These are phyloP conservation scores for Cyclina sinensis DNA, from an alignment of 1,140 invertebrate species.

Conservation along the genomic window DNA sequence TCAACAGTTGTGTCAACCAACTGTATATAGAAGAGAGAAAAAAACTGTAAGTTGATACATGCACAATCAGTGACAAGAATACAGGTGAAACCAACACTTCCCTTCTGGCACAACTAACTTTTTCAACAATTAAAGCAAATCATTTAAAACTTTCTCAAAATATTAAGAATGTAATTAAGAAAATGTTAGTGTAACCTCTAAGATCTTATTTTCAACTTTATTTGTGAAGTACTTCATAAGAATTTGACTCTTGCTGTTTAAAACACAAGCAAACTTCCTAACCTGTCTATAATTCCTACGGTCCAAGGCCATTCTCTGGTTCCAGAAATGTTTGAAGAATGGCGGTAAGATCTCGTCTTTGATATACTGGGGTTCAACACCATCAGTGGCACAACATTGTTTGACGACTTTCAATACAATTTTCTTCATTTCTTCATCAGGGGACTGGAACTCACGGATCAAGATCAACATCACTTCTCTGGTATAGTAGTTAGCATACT, in stretches of 20 bases:
- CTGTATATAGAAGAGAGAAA: conserved; percentile 87
- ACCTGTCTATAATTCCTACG: conserved; percentile 98
- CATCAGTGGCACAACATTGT: conserved; percentile 99
- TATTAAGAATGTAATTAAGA: too few relatives aligned
- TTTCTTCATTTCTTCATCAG: conserved; percentile 99
- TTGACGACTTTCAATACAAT: conserved; percentile 99
- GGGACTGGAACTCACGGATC: conserved; percentile 99
- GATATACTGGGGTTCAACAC: conserved; percentile 99
- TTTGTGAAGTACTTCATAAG: too few relatives aligned
- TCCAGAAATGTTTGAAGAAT: conserved; percentile 99
- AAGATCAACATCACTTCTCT: conserved; percentile 99
- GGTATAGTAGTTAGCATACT: conserved; percentile 99
- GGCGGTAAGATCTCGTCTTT: conserved; percentile 99
- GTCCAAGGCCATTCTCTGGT: conserved; percentile 99
- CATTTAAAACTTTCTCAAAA: too few relatives aligned
- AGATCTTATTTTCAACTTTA: too few relatives aligned
- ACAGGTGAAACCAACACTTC: too few relatives aligned
- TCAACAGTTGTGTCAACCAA: conserved; percentile 99
- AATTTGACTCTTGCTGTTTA: too few relatives aligned
- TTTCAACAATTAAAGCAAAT: too few relatives aligned
- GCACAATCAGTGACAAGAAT: too few relatives aligned
- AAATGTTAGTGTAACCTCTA: too few relatives aligned
- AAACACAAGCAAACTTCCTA: too few relatives aligned
- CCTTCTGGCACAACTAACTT: too few relatives aligned
- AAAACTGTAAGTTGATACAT: background rate